Percentiles rank a stretch among this genome's conserved stretches.
Conservation (phyloP, 2,888 invertebrate genomes). For the Phasia obesa region DNA sequence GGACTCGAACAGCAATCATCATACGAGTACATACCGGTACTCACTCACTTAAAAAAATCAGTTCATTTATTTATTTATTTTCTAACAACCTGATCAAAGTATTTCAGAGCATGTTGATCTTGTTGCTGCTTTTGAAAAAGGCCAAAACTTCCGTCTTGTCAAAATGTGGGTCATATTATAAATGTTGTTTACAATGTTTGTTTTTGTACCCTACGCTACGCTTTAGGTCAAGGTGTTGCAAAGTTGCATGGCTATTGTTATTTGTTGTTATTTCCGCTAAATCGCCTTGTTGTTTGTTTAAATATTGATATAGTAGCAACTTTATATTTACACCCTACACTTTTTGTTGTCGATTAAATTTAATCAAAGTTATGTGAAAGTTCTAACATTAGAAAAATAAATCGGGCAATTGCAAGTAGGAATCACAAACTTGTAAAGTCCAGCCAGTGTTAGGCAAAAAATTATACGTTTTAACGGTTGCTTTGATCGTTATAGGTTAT, state of each 20-base stretch:
- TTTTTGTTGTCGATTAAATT: not conserved
- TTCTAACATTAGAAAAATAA: too few species aligned
- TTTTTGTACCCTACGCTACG: constrained; percentile 38
- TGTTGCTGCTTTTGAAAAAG: constrained; percentile 55
- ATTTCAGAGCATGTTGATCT: constrained; percentile 51
- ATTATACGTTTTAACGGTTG: too few species aligned
- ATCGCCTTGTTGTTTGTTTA: not conserved
- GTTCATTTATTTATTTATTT: constrained; percentile 33
- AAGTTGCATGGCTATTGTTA: constrained; percentile 45
- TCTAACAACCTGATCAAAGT: constrained; percentile 62
- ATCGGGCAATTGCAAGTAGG: too few species aligned
- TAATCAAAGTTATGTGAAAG: not conserved
- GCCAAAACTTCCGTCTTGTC: constrained; percentile 70
- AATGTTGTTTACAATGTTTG: constrained; percentile 24
- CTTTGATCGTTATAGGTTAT: too few species aligned
- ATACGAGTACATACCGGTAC: not conserved
- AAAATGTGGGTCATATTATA: constrained; percentile 67
- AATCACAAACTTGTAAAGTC: too few species aligned
- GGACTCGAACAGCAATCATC: constrained; percentile 37
- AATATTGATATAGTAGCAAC: not conserved
- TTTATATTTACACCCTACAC: not conserved
- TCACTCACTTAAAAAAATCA: constrained; percentile 6
- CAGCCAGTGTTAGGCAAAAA: too few species aligned
- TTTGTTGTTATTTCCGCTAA: constrained; percentile 9
- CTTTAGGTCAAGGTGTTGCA: too few species aligned